These are phyloP conservation scores for Pyrocephalus nanus DNA, from an alignment of 2,797 vertebrate species.

Conservation along the genomic window DNA sequence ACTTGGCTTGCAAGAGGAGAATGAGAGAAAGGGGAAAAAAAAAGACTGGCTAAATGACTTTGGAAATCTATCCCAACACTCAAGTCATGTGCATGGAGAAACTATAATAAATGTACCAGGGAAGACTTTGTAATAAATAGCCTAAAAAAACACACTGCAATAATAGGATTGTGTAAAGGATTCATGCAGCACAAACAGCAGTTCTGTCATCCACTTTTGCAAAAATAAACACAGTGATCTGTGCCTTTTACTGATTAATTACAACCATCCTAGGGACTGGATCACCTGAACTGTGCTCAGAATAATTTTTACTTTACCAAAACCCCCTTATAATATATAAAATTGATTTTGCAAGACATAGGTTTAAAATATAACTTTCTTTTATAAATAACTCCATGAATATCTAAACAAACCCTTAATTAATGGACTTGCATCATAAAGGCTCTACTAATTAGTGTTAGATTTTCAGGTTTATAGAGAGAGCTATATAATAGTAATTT, in stretches of 20 bases:
- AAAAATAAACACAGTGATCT: background rate
- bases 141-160: background rate
- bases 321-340: background rate
- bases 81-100: background rate
- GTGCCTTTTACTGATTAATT: background rate
- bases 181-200: background rate
- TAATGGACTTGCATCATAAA: background rate
- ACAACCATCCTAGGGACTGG: background rate
- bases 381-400: background rate
- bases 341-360: background rate
- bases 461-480: background rate
- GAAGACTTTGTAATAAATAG: conserved; percentile 19
- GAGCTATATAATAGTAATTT: background rate
- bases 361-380: conserved; percentile 1
- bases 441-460: background rate
- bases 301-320: conserved; percentile 17
- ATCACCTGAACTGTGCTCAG: background rate
- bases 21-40: conserved; percentile 9
- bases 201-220: background rate
- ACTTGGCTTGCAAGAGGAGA: conserved; percentile 74
- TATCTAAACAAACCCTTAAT: background rate
- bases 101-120: background rate
- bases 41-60: conserved; percentile 57
- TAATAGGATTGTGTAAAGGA: background rate
- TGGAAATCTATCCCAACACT: conserved; percentile 61